Evolutionary conservation across 2,888 invertebrate genomes (phyloP), one percentile per base, ranked within the genome.

Genomic region (Polietes domitor): DNA sequence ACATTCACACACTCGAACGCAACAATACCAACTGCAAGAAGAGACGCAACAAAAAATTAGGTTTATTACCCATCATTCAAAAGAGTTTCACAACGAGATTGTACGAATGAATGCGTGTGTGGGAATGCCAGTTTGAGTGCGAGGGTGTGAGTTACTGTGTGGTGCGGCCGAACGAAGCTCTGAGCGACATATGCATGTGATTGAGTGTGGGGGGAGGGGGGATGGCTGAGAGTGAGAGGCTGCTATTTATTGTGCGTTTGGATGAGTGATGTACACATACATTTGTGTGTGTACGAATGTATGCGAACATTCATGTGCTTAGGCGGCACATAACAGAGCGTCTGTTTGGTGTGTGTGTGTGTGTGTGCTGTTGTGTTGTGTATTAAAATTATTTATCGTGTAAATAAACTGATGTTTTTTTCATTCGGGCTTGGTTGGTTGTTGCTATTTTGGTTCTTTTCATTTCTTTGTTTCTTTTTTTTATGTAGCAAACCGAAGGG

Each of bases 31-130:
- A 41, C 41, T 5, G 32, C 32, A 32, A n/a, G n/a, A 6, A 47
- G n/a, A 47, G n/a, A n/a, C 2, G n/a, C n/a, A 47, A 47, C 47
- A 47, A 47, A 47, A 47, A 47, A 47, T n/a, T 12, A 47, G n/a
- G 47, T 47, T 47, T 47, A 47, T 47, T 47, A 47, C 47, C 47
- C 47, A 15, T 47, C 47, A 47, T 47, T 47, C 47, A 47, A 47
- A 47, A 47, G 47, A 47, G 47, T 47, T 47, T 6, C 47, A 47
- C 1, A 47, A 47, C 47, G 47, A 47, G n/a, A n/a, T n/a, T 47
- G 47, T 47, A 47, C n/a, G 12, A 47, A 41, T 41, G 41, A 12
- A 41, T 41, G 10, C 10, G 10, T 12, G 12, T 41, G 10, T 41
- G 41, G 2, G 41, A 12, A 4, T 47, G 47, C 2, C 4, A n/a